These are phyloP conservation scores for Cyprinodon tularosa DNA, from an alignment of 2,113 vertebrate species.

Conservation along the genomic window DNA sequence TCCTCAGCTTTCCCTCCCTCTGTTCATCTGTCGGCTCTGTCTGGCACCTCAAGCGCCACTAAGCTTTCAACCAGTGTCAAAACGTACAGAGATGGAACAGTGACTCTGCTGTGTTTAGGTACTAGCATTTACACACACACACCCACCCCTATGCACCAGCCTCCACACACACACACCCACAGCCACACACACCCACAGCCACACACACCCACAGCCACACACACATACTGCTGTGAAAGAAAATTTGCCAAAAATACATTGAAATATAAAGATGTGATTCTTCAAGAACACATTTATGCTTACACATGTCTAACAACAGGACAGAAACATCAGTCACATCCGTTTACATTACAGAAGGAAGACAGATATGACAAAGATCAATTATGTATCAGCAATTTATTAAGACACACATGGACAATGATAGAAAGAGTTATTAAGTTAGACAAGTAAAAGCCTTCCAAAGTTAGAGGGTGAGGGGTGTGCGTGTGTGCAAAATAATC, in stretches of 20 bases:
- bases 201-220: slow-evolving; percentile 33
- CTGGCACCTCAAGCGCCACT: slow-evolving; percentile 63
- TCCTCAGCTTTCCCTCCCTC: slow-evolving; percentile 29
- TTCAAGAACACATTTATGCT: slow-evolving; percentile 38
- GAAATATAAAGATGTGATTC: slow-evolving; percentile 32
- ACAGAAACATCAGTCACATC: slow-evolving; percentile 63
- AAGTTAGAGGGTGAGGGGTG: slow-evolving; percentile 79
- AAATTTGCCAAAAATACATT: slow-evolving; percentile 34
- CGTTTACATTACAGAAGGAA: slow-evolving; percentile 65
- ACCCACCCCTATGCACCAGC: slow-evolving; percentile 5
- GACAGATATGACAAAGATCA: slow-evolving; percentile 63
- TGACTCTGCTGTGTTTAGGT: slow-evolving; percentile 64
- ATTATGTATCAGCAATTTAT: slow-evolving; percentile 29
- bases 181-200: slow-evolving; percentile 20
- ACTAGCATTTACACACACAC: slow-evolving; percentile 43
- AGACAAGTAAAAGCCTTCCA: slow-evolving; percentile 92
- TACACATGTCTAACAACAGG: slow-evolving; percentile 56
- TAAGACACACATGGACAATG: slow-evolving; percentile 43
- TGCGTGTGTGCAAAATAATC: slow-evolving; percentile 86
- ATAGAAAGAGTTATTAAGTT: slow-evolving; percentile 88
- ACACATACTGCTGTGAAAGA: slow-evolving; percentile 23
- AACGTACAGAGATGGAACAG: slow-evolving; percentile 57
- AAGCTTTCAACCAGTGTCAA: slow-evolving; percentile 69
- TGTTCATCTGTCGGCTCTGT: slow-evolving; percentile 55
- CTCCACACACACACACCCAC: slow-evolving; percentile 8